Evolutionary conservation across 2,888 invertebrate genomes (phyloP).

Genomic region (Kryphioiulus occultus): DNA sequence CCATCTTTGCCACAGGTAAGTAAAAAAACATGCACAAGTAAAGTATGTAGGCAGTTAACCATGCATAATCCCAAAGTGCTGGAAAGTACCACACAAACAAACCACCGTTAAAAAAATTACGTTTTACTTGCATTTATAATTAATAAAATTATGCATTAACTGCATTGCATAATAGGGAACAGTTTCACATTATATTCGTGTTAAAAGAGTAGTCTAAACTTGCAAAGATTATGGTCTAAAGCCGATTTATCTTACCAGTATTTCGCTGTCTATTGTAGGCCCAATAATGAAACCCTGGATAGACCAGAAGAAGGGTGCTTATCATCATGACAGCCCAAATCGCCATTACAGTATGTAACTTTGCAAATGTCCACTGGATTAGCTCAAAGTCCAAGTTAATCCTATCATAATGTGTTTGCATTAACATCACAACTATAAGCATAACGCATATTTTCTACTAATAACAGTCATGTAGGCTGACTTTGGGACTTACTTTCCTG

Average conservation of each 20-base stretch:
- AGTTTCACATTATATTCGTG: no score
- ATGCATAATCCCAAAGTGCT: constrained; percentile 60
- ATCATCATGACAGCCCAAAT: constrained; percentile 67
- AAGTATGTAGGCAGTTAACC: constrained; percentile 59
- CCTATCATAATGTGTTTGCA: constrained; percentile 60
- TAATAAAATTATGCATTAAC: no score
- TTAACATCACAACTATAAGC: constrained; percentile 46
- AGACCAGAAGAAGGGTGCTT: constrained; percentile 63
- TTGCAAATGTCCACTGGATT: constrained; percentile 69
- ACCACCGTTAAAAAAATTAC: neutral
- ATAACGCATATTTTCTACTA: neutral
- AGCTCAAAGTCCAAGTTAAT: constrained; percentile 69
- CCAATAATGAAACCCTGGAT: constrained; percentile 65
- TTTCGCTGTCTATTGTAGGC: constrained; percentile 58
- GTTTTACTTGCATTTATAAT: no score
- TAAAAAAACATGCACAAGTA: constrained; percentile 61
- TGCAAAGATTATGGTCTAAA: no score
- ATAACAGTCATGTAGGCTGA: neutral
- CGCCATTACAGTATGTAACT: constrained; percentile 68
- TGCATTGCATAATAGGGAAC: no score
- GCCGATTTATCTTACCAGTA: constrained; percentile 55
- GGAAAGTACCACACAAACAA: constrained; percentile 52
- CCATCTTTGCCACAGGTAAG: constrained; percentile 63
- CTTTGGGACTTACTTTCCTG: constrained; percentile 73
- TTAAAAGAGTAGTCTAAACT: no score